Evolutionary conservation across 2,797 vertebrate genomes (phyloP).

Genomic region (Periophthalmus magnuspinnatus): DNA sequence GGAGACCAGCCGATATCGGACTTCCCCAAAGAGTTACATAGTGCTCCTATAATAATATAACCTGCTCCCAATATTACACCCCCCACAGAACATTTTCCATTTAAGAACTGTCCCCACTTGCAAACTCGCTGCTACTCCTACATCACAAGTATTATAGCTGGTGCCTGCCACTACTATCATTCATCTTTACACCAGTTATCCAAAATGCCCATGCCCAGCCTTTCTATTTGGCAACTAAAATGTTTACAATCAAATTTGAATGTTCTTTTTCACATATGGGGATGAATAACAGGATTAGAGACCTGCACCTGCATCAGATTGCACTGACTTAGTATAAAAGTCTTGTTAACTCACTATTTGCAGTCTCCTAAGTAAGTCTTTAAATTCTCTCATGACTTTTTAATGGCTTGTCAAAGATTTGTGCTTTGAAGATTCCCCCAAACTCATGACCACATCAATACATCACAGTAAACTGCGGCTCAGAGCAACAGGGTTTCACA

Average conservation of each 20-base stretch:
- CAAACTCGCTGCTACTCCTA: too few relatives aligned
- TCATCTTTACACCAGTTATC: neutral
- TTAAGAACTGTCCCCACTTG: too few relatives aligned
- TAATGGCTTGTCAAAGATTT: conserved; percentile 23
- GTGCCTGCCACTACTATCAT: too few relatives aligned
- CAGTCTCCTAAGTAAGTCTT: conserved; percentile 13
- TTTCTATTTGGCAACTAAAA: neutral
- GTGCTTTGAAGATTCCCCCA: conserved; percentile 30
- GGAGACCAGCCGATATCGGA: too few relatives aligned
- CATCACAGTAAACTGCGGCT: conserved; percentile 15
- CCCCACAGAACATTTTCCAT: too few relatives aligned
- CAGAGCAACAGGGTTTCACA: conserved; percentile 2
- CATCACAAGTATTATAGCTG: too few relatives aligned
- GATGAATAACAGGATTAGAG: neutral
- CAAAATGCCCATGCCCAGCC: neutral
- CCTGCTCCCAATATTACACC: too few relatives aligned
- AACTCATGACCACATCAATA: conserved; percentile 21
- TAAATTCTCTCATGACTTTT: conserved; percentile 35
- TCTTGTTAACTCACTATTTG: conserved; percentile 24
- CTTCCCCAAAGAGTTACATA: too few relatives aligned
- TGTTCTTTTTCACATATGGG: neutral
- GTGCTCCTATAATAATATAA: too few relatives aligned
- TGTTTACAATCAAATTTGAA: neutral
- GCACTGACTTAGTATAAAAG: neutral
- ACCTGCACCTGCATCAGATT: neutral